Evolutionary conservation across 2,113 vertebrate species (phyloP).

Genomic region (Murina feae): DNA sequence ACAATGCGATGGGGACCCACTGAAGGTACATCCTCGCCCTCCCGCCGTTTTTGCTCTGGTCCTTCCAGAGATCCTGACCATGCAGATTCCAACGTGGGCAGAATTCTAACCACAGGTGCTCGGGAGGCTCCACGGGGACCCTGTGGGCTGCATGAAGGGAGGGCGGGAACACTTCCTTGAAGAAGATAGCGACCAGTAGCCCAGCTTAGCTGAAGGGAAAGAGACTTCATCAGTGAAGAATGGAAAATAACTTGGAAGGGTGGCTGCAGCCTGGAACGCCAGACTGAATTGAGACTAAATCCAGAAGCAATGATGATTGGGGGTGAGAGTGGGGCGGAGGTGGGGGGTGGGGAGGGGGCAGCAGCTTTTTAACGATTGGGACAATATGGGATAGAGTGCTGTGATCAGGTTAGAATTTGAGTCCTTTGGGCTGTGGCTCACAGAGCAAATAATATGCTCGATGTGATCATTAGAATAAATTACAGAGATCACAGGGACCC

Average conservation of each 20-base stretch:
- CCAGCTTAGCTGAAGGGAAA: not conserved
- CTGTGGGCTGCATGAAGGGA: not conserved
- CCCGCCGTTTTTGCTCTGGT: not conserved
- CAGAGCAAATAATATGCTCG: constrained; percentile 54
- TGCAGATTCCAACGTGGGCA: not conserved
- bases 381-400: not conserved
- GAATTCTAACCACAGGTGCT: not conserved
- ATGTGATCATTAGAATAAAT: constrained; percentile 65
- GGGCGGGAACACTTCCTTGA: not conserved
- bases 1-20: not conserved
- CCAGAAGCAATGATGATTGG: not conserved
- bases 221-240: not conserved
- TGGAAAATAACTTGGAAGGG: not conserved
- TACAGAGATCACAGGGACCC: constrained; percentile 47
- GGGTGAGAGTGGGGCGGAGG: too few relatives aligned
- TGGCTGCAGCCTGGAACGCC: not conserved
- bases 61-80: not conserved
- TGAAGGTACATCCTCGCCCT: not conserved
- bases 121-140: not conserved
- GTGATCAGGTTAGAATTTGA: constrained; percentile 48
- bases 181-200: not conserved
- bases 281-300: not conserved
- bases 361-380: not conserved
- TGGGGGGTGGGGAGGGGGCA: accelerated
- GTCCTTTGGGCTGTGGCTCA: constrained; percentile 42